Base-by-base conservation (phyloP, 2,797 vertebrate species). In the Micropoecilia bifurca region DNA sequence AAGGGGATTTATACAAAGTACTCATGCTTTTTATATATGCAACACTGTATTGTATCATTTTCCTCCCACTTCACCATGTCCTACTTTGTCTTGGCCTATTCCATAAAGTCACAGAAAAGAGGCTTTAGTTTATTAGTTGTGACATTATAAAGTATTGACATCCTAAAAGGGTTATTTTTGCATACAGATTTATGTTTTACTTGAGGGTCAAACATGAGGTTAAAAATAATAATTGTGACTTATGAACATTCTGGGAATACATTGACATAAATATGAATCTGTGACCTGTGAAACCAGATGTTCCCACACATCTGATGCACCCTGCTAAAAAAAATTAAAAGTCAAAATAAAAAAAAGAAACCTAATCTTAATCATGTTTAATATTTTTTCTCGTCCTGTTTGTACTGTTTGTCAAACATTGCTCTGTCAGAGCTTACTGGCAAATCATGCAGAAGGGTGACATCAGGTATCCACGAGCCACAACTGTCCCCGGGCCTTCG, bases 401-500 rank as follows among this genome's bases (percentile, higher is more conserved):
- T 78, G 85, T 84, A 81, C 74, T 33, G 73, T 90, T 89, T 94
- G 91, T 94, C 91, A 90, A 91, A 91, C 85, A 90, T 77, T 71
- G 78, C 90, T 88, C 89, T 84, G 85, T 93, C 90, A 88, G 85
- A 91, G 90, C 77, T 85, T 81, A 90, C 81, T 89, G 89, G 89
- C 91, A 93, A 92, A 89, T 90, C 92, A 94, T 88, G 95, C 86
- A 84, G 88, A 95, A 94, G 93, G 90, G 87, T 95, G 95, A 96
- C 94, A 93, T 94, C 89, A 93, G 93, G 89, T 95, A 91, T 95
- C 94, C 87, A 74, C 90, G 86, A 95, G 95, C 93, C 90, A 92
- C 88, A 87, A 84, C 83, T 95, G 91, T 94, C 94, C 93, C 81
- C 80, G 2, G 90, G 71, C 92, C 88, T 80, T 86, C 83, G 85